Conservation (phyloP, 2,113 vertebrate genomes). For the Podarcis raffonei region DNA sequence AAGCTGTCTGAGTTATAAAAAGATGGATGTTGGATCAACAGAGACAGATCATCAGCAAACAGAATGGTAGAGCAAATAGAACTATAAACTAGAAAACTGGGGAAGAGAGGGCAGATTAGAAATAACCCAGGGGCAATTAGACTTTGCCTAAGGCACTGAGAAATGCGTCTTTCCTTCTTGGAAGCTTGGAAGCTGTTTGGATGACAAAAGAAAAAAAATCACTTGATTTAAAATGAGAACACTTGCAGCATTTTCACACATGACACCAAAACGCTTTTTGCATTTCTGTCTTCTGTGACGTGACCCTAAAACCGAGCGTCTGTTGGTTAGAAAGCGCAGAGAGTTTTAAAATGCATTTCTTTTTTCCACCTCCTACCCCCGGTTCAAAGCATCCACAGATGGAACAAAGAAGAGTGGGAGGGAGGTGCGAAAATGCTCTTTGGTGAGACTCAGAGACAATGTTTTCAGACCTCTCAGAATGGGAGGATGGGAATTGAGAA, state of each 20-base stretch:
- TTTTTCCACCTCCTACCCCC: neutral
- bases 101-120: neutral
- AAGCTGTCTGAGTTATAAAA: neutral
- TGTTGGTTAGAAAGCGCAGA: neutral
- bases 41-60: constrained; percentile 15
- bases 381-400: neutral
- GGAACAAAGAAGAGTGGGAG: neutral
- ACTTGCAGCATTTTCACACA: constrained; percentile 14
- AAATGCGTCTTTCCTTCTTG: neutral
- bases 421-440: constrained; percentile 17
- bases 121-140: neutral
- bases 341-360: neutral
- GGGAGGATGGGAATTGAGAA: neutral
- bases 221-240: constrained; percentile 8
- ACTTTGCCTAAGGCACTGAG: neutral
- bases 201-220: neutral
- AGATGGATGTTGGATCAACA: constrained; percentile 9
- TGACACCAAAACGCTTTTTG: neutral
- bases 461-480: neutral
- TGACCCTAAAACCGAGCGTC: neutral
- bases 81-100: neutral
- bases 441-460: neutral
- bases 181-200: neutral
- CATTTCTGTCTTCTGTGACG: neutral
- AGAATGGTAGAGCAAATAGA: constrained; percentile 20